phyloP scores from a whole-genome alignment of 2,888 invertebrate species.

The Polyploca ridens region DNA sequence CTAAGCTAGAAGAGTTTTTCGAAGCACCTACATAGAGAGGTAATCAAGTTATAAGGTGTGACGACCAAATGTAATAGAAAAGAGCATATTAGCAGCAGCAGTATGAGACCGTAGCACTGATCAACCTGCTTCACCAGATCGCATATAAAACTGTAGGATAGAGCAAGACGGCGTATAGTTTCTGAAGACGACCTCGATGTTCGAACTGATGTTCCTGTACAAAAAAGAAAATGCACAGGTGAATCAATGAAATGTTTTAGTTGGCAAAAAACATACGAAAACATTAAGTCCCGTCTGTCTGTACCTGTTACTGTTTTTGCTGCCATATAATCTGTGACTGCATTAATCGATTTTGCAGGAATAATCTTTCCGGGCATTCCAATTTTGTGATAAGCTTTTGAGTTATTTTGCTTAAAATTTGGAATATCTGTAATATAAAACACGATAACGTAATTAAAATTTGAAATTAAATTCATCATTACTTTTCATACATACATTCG shows the following conservation, averaged over 20 bases:
- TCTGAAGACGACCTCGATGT: slow-evolving; percentile 20
- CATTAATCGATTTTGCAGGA: not conserved
- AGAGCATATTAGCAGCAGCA: slow-evolving; percentile 64
- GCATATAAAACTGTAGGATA: slow-evolving; percentile 64
- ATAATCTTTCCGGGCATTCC: not conserved
- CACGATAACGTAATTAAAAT: no score
- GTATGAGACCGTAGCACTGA: slow-evolving; percentile 58
- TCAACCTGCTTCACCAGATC: slow-evolving; percentile 68
- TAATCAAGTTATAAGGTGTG: slow-evolving; percentile 75
- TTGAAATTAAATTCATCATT: no score
- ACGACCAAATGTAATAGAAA: slow-evolving; percentile 79
- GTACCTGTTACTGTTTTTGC: not conserved
- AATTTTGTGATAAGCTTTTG: not conserved
- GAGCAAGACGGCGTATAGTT: slow-evolving; percentile 56
- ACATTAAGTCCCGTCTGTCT: not conserved
- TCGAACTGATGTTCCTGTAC: not conserved
- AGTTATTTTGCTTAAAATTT: not conserved
- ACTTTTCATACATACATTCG: not conserved
- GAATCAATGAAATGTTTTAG: no score
- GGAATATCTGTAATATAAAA: slow-evolving; percentile 1
- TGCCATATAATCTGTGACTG: not conserved
- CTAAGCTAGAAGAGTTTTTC: not conserved
- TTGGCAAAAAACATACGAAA: no score
- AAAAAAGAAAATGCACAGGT: not conserved
- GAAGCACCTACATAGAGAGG: slow-evolving; percentile 50